A percentile compares a stretch with the other conserved stretches of the same genome.
Evolutionary conservation across 2,888 invertebrate genomes (phyloP).

Genomic region (Lordiphosa andalusiaca): DNA sequence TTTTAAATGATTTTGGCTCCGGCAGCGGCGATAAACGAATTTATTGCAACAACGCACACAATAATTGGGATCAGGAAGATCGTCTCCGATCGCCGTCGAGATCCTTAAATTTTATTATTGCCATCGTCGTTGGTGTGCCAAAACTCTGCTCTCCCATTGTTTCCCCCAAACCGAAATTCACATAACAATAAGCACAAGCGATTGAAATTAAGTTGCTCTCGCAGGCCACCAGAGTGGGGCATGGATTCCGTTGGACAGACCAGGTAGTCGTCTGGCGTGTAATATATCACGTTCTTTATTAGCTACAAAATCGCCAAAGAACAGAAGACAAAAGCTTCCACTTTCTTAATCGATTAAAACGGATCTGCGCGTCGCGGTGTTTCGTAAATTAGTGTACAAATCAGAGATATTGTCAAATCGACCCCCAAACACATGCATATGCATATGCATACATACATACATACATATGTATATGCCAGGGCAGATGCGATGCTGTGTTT

Average conservation of each 20-base stretch:
- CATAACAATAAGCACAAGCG: conserved; percentile 63
- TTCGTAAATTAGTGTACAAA: conserved; percentile 69
- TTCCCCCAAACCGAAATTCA: conserved; percentile 26
- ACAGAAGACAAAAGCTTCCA: conserved; percentile 43
- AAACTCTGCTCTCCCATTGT: conserved; percentile 52
- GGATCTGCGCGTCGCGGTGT: conserved; percentile 44
- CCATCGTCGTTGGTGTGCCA: conserved; percentile 57
- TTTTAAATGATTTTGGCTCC: conserved; percentile 74
- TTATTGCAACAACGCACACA: conserved; percentile 78
- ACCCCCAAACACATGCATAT: conserved; percentile 13
- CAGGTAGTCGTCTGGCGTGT: conserved; percentile 32
- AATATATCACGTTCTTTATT: conserved; percentile 76
- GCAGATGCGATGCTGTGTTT: neutral
- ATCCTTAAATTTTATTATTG: conserved; percentile 70
- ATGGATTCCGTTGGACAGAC: neutral
- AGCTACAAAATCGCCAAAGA: conserved; percentile 42
- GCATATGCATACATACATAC: conserved; percentile 20
- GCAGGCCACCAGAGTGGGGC: conserved; percentile 52
- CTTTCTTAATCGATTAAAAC: conserved; percentile 73
- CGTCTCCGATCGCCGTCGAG: conserved; percentile 16
- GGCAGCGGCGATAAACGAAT: conserved; percentile 78
- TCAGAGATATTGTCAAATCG: conserved; percentile 32
- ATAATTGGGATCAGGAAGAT: conserved; percentile 67
- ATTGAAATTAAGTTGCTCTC: conserved; percentile 69
- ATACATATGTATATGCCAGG: neutral